Conservation (phyloP, 2,797 vertebrate species). For the Neosalanx taihuensis region DNA sequence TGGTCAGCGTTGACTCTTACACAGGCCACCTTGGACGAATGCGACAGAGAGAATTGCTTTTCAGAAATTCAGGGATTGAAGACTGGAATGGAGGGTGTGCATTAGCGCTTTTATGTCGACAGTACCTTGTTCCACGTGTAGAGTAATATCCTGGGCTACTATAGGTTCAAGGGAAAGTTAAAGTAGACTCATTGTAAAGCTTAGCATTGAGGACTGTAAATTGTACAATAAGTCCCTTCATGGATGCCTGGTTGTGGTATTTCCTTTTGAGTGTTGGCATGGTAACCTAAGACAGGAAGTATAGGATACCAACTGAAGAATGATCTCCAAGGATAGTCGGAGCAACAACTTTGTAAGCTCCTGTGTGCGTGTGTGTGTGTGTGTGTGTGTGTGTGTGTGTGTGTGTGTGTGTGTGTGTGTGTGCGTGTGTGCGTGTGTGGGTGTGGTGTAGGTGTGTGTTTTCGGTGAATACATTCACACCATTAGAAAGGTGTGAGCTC, state of each 20-base stretch:
- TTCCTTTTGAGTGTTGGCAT: slow-evolving; percentile 74
- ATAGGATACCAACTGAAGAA: slow-evolving; percentile 44
- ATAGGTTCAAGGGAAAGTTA: no score
- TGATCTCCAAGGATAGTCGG: slow-evolving; percentile 45
- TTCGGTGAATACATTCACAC: background rate
- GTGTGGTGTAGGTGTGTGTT: background rate
- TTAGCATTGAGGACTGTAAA: background rate
- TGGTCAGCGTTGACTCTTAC: slow-evolving; percentile 41
- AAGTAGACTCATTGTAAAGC: background rate
- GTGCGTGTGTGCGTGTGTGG: slow-evolving; percentile 11
- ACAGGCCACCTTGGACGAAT: slow-evolving; percentile 4
- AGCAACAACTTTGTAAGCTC: slow-evolving; percentile 40
- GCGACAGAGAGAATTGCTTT: background rate
- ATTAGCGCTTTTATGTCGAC: no score
- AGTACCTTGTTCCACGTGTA: no score
- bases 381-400: slow-evolving; percentile 12
- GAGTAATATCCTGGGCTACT: background rate
- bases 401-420: slow-evolving; percentile 11
- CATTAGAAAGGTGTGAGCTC: background rate
- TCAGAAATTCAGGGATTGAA: background rate
- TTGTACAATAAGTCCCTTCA: slow-evolving; percentile 36
- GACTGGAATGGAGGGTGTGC: background rate
- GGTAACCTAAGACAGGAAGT: slow-evolving; percentile 75
- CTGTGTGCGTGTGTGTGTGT: slow-evolving; percentile 17
- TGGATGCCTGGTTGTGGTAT: slow-evolving; percentile 32